These are phyloP conservation scores for Halesus radiatus DNA, from an alignment of 1,140 invertebrate species.

Conservation along the genomic window DNA sequence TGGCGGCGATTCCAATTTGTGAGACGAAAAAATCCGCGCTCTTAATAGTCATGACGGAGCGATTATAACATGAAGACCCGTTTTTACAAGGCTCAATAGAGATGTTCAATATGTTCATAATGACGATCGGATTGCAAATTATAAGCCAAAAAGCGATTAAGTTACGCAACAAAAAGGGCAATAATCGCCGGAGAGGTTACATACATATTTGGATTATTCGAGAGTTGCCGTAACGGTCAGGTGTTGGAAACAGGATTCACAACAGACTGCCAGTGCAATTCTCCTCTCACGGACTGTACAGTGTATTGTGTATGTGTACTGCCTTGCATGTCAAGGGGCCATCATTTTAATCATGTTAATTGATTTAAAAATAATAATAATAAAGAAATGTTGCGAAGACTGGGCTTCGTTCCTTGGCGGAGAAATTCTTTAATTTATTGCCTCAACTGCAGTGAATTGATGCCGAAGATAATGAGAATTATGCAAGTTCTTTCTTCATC, in stretches of 20 bases:
- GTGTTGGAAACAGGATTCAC: neutral
- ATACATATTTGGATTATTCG: too few species aligned
- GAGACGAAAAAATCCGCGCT: neutral
- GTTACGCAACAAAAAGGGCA: too few species aligned
- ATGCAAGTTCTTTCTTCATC: neutral
- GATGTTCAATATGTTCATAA: conserved; percentile 8
- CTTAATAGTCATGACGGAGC: conserved; percentile 10
- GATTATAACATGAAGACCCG: conserved; percentile 3
- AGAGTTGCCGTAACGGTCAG: neutral
- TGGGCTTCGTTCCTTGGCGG: neutral
- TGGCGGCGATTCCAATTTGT: conserved; percentile 22
- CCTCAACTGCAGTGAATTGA: neutral
- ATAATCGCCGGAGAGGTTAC: too few species aligned
- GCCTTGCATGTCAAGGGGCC: conserved; percentile 17
- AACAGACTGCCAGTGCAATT: conserved; percentile 17
- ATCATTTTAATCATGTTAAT: conserved; percentile 33
- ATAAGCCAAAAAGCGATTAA: too few species aligned
- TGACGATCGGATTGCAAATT: too few species aligned
- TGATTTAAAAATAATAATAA: conserved; percentile 27
- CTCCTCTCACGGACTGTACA: neutral
- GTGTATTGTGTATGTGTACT: too few species aligned
- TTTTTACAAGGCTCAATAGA: neutral
- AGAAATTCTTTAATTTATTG: conserved; percentile 27
- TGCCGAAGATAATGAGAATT: neutral
- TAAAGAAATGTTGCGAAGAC: neutral